Conservation (phyloP, 2,888 invertebrate species). For the Peribatodes rhomboidaria region DNA sequence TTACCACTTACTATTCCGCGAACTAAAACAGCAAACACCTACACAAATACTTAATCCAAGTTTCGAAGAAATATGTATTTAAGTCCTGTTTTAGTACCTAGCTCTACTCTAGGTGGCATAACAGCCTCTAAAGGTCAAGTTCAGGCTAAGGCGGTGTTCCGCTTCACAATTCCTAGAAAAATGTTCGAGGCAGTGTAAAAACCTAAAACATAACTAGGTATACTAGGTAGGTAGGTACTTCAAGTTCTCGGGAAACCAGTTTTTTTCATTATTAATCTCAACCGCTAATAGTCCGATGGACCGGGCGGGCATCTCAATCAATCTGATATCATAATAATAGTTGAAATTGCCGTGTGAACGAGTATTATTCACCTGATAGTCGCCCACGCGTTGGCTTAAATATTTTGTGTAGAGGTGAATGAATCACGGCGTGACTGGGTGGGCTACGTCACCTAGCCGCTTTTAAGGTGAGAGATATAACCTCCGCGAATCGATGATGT, state of each 20-base stretch:
- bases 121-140: constrained; percentile 25
- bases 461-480: constrained; percentile 19
- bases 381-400: constrained; percentile 65
- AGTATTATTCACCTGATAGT: constrained; percentile 67
- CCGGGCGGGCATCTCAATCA: constrained; percentile 63
- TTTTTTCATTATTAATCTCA: constrained; percentile 40
- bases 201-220: constrained; percentile 8
- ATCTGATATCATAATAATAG: constrained; percentile 66
- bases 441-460: constrained; percentile 49
- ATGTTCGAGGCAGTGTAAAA: constrained; percentile 10
- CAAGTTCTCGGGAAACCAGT: constrained; percentile 48
- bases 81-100: constrained; percentile 2
- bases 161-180: constrained; percentile 27
- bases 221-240: too few species aligned
- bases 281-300: constrained; percentile 56
- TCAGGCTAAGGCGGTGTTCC: constrained; percentile 16
- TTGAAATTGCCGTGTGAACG: constrained; percentile 70
- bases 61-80: not conserved
- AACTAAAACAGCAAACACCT: not conserved
- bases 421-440: constrained; percentile 55
- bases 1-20: not conserved
- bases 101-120: not conserved
- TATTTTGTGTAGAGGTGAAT: constrained; percentile 58
- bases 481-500: constrained; percentile 23
- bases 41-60: not conserved